Base-by-base conservation (phyloP, 2,797 vertebrate genomes). In the Platyrinchus mystaceus region DNA sequence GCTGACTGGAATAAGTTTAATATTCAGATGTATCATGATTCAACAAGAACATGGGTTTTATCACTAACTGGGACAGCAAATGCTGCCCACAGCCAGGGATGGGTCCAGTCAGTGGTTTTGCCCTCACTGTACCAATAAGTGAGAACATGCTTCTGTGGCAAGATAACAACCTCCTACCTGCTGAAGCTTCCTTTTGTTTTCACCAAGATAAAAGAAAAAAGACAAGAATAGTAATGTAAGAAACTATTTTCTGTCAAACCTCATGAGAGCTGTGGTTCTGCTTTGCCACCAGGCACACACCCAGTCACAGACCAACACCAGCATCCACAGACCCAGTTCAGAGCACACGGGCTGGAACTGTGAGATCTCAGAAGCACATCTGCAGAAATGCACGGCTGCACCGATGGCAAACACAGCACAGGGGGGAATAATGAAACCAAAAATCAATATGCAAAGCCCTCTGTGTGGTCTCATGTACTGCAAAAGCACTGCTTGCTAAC, bases 171-270 rank as follows among this genome's bases (percentile, higher is more conserved):
- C 83, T 92, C 47, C 73, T 76, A 96, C 79, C 91, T 94, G 95
- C 82, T 94, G 71, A 70, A 85, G 63, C 76, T 82, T 94, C 91
- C 91, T 94, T 84, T 85, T 83, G 75, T 66, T 93, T 88, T 79
- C 59, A 89, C 19, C 73, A 71, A 67, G 34, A 32, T 1, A 4
- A 32, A 36, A 39, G 37, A 71, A 53, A 30, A 30, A 17, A 49
- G 11, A 39, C 66, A 71, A 71, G 49, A 71, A 53, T 41, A 79
- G 73, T 36, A 64, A 53, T 0, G 2, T 32, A 90, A 71, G 46
- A 66, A 75, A 23, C 66, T 75, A 15, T 86, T 94, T 92, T 88
- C 79, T 90, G 79, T 76, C 79, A 96, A 87, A 90, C 67, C 87
- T 86, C 91, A 82, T 56, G 83, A 76, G 84, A 87, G 68, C 49